These are phyloP conservation scores for Nautilus pompilius DNA, from an alignment of 1,140 invertebrate species.

Conservation along the genomic window DNA sequence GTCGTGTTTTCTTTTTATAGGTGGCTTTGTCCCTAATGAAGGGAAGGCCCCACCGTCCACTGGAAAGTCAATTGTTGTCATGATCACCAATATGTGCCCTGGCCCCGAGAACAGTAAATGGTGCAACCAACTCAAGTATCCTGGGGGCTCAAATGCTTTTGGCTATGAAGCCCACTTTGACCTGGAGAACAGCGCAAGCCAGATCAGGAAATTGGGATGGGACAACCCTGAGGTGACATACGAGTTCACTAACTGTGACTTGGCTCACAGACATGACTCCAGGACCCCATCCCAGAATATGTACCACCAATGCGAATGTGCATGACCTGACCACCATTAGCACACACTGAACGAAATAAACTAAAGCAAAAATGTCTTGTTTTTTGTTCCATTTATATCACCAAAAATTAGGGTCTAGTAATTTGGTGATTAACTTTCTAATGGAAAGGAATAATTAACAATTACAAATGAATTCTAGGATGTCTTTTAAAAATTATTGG, in stretches of 20 bases:
- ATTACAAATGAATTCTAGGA: too few species aligned
- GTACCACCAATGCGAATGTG: background rate
- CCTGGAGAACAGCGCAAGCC: background rate
- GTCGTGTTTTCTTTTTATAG: too few species aligned
- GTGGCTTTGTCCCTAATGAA: too few species aligned
- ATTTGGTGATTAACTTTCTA: too few species aligned
- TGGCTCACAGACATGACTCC: background rate
- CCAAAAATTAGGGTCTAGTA: too few species aligned
- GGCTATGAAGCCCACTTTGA: constrained; percentile 1
- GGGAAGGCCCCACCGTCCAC: too few species aligned
- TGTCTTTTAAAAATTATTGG: too few species aligned
- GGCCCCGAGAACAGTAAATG: background rate
- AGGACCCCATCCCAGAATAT: background rate
- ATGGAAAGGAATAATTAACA: too few species aligned
- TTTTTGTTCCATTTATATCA: too few species aligned
- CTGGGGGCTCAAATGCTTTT: background rate
- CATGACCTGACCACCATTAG: too few species aligned
- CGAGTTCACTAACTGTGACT: background rate
- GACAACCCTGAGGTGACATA: background rate
- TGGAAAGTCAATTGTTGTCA: background rate
- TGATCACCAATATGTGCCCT: background rate
- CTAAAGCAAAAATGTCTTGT: too few species aligned
- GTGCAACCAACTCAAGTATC: background rate
- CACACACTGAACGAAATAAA: too few species aligned
- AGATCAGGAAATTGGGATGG: background rate